A percentile compares a stretch with the other conserved stretches of the same genome.
Conservation (phyloP, 1,140 invertebrate genomes). For the Formica exsecta region DNA sequence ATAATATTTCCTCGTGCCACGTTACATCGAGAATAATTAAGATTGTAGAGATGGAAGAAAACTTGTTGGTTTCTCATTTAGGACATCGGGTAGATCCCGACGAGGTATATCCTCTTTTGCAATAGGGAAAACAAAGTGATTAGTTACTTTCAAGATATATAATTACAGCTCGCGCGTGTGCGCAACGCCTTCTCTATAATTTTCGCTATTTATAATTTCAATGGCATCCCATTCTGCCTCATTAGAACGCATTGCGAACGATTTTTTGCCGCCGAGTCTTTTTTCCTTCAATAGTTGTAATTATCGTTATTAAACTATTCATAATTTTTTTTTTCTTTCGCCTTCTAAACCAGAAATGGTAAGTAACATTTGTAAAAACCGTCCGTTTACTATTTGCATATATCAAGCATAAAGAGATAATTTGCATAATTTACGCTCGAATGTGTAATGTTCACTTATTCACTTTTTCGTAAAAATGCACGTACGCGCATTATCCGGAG, state of each 20-base stretch:
- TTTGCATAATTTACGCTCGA: not conserved
- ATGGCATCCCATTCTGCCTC: constrained; percentile 18
- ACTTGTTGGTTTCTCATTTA: not conserved
- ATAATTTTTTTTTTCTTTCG: constrained; percentile 14
- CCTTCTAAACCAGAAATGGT: not conserved
- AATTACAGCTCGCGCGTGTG: constrained; percentile 36
- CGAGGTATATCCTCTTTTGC: constrained; percentile 39
- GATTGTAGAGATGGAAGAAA: too few species aligned
- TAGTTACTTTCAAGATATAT: constrained; percentile 54
- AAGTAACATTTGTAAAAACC: not conserved
- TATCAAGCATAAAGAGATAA: not conserved
- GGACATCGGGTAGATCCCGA: constrained; percentile 47
- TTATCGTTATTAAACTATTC: constrained; percentile 29
- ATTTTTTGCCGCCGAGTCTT: constrained; percentile 26
- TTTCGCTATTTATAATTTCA: constrained; percentile 53
- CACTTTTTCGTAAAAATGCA: constrained; percentile 31
- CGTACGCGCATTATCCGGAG: not conserved
- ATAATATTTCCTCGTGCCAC: not conserved
- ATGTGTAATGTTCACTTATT: not conserved
- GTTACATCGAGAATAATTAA: not conserved
- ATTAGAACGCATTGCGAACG: not conserved
- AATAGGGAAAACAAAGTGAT: constrained; percentile 56
- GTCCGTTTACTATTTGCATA: not conserved
- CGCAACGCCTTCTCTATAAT: constrained; percentile 41
- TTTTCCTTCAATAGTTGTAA: constrained; percentile 4